Conservation (phyloP, 1,140 invertebrate species). For the Goniozus legneri region DNA sequence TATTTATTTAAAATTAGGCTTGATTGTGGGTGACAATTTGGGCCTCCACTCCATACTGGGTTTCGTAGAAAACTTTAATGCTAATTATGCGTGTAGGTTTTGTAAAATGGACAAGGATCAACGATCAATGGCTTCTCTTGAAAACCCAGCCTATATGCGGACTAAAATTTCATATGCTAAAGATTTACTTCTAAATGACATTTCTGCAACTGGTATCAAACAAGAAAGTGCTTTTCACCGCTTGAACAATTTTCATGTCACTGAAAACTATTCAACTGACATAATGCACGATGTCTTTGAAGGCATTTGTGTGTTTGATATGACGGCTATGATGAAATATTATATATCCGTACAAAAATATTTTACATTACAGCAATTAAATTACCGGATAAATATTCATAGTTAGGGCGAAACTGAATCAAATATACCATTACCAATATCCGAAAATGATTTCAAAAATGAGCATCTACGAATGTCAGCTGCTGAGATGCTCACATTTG, state of each 20-base stretch:
- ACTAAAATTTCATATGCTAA: slow-evolving; percentile 8
- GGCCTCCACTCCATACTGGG: slow-evolving; percentile 30
- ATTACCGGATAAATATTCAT: slow-evolving; percentile 17
- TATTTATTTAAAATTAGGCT: slow-evolving; percentile 22
- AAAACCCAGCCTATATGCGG: slow-evolving; percentile 18
- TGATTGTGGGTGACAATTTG: no score
- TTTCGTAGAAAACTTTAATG: slow-evolving; percentile 27
- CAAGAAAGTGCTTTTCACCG: slow-evolving; percentile 8
- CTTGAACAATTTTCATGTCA: slow-evolving; percentile 25
- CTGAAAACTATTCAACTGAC: slow-evolving; percentile 24
- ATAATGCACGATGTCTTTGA: slow-evolving; percentile 35
- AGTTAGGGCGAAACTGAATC: slow-evolving; percentile 11
- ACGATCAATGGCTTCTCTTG: slow-evolving; percentile 10
- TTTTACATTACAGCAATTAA: slow-evolving; percentile 26
- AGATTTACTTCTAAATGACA: slow-evolving; percentile 8
- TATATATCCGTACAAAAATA: slow-evolving; percentile 16
- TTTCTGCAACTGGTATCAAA: slow-evolving; percentile 12
- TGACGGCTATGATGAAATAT: slow-evolving; percentile 22
- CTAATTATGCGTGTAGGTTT: slow-evolving; percentile 27
- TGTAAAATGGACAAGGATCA: slow-evolving; percentile 23
- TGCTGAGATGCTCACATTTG: slow-evolving; percentile 17
- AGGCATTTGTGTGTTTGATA: slow-evolving; percentile 28
- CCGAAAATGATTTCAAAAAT: slow-evolving; percentile 5
- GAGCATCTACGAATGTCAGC: slow-evolving; percentile 19
- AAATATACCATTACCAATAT: slow-evolving; percentile 8